A percentile compares a stretch with the other conserved stretches of the same genome.
These are phyloP conservation scores for Leptinotarsa haldemani DNA, from an alignment of 2,888 invertebrate genomes.

Conservation along the genomic window DNA sequence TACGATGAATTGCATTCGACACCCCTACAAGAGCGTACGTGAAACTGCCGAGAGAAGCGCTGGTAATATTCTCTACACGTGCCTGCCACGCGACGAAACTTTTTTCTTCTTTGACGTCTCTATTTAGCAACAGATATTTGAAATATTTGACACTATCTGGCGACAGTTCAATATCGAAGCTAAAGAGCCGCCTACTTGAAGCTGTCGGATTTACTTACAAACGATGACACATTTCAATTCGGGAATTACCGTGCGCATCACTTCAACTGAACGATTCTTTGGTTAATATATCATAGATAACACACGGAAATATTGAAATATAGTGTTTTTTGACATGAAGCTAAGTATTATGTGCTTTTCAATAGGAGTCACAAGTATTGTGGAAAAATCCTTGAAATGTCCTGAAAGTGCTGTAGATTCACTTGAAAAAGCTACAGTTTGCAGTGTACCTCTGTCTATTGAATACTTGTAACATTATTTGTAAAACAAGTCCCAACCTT, in stretches of 20 bases:
- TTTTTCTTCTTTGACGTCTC: constrained; percentile 53
- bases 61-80: constrained; percentile 61
- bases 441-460: no score
- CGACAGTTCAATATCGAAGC: constrained; percentile 34
- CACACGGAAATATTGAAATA: no score
- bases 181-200: constrained; percentile 34
- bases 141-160: constrained; percentile 60
- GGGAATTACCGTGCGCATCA: not conserved
- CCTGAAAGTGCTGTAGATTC: no score
- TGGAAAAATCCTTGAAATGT: no score
- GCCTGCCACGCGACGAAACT: constrained; percentile 52
- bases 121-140: constrained; percentile 56
- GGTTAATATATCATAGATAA: no score
- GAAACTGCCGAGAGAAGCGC: constrained; percentile 42
- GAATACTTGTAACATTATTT: no score
- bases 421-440: no score
- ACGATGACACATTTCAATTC: constrained; percentile 7
- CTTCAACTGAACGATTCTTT: not conserved
- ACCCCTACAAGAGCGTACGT: constrained; percentile 25
- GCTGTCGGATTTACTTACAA: constrained; percentile 28
- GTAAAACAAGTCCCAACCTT: no score
- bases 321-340: no score
- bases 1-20: constrained; percentile 21
- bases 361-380: no score
- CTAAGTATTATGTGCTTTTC: no score